phyloP scores from a whole-genome alignment of 1,140 invertebrate species.

The Eumeta japonica region DNA sequence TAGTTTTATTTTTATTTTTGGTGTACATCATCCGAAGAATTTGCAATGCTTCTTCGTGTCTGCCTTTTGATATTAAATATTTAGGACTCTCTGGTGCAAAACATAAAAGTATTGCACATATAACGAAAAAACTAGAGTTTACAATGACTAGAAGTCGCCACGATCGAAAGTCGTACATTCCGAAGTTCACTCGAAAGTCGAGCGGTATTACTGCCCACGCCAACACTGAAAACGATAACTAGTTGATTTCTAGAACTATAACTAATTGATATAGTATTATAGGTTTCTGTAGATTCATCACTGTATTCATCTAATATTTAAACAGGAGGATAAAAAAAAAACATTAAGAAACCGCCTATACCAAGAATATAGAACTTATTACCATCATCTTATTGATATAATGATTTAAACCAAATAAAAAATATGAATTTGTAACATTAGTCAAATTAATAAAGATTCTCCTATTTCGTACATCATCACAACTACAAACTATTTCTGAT shows the following conservation, averaged over 20 bases:
- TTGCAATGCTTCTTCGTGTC: conserved; percentile 59
- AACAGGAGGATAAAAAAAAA: too few relatives aligned
- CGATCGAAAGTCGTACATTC: conserved; percentile 54
- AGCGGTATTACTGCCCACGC: conserved; percentile 65
- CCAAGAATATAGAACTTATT: too few relatives aligned
- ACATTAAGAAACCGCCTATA: neutral
- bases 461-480: too few relatives aligned
- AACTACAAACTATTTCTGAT: too few relatives aligned
- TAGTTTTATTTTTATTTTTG: conserved; percentile 57
- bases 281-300: too few relatives aligned
- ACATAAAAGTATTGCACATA: conserved; percentile 55
- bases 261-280: too few relatives aligned
- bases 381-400: too few relatives aligned
- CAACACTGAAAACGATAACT: conserved; percentile 59
- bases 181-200: conserved; percentile 44
- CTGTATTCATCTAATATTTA: too few relatives aligned
- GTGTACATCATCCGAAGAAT: conserved; percentile 63
- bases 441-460: too few relatives aligned
- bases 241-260: too few relatives aligned
- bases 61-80: conserved; percentile 66
- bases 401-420: too few relatives aligned
- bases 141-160: conserved; percentile 63
- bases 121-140: conserved; percentile 36
- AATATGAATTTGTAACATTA: too few relatives aligned
- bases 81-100: conserved; percentile 75